phyloP scores from a whole-genome alignment of 2,888 invertebrate species.

The Acheta domesticus region DNA sequence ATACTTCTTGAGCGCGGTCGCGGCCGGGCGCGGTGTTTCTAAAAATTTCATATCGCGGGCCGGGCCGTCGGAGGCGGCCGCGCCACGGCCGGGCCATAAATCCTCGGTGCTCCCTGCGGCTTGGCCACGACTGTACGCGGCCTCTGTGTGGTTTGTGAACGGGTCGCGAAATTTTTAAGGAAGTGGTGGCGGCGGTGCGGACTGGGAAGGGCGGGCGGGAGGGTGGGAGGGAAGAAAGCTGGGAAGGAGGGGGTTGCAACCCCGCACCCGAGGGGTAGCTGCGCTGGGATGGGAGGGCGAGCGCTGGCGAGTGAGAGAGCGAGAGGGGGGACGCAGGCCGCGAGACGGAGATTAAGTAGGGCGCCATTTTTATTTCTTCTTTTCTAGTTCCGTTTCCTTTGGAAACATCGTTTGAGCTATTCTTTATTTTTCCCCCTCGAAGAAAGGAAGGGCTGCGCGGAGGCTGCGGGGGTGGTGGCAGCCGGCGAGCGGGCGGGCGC shows the following conservation, averaged over 20 bases:
- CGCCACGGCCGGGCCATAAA: background rate
- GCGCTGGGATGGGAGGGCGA: background rate
- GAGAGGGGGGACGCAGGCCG: background rate
- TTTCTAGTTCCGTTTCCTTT: constrained; percentile 26
- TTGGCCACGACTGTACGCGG: constrained; percentile 23
- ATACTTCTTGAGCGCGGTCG: background rate
- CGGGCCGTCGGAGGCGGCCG: background rate
- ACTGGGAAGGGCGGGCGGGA: too few relatives aligned
- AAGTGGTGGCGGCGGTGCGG: constrained; percentile 3
- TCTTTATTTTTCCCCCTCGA: constrained; percentile 27
- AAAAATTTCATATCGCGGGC: constrained; percentile 12
- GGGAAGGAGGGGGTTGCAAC: background rate
- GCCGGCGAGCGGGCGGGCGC: background rate
- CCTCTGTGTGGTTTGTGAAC: constrained; percentile 18
- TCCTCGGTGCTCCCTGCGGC: background rate
- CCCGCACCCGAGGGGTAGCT: background rate
- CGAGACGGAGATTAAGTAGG: constrained; percentile 29
- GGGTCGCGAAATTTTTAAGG: constrained; percentile 25
- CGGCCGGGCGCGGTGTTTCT: background rate
- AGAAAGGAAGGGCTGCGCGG: background rate
- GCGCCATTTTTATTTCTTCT: constrained; percentile 26
- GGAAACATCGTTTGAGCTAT: constrained; percentile 28
- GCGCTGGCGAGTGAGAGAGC: background rate
- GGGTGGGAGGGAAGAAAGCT: background rate
- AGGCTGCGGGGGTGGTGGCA: background rate